Percentiles rank a stretch among this genome's conserved stretches.
These are phyloP conservation scores for Ooceraea biroi DNA, from an alignment of 1,140 invertebrate genomes.

Conservation along the genomic window DNA sequence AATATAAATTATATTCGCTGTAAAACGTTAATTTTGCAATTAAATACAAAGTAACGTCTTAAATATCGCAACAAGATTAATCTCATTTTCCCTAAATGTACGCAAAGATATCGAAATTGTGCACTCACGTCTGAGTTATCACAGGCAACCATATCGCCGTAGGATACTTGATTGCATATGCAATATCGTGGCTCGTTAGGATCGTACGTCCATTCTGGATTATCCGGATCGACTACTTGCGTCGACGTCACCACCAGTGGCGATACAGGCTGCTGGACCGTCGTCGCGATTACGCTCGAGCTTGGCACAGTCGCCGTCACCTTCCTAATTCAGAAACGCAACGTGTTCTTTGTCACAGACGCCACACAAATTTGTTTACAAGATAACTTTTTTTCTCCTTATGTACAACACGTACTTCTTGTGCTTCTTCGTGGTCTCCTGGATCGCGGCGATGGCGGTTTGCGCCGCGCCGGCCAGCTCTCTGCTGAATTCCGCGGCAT, in stretches of 20 bases:
- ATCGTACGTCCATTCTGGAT: constrained; percentile 93
- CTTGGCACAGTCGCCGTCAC: constrained; percentile 82
- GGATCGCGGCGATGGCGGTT: constrained; percentile 91
- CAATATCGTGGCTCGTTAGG: constrained; percentile 98
- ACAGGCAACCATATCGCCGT: constrained; percentile 99
- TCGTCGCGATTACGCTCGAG: constrained; percentile 81
- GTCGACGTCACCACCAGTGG: constrained; percentile 77
- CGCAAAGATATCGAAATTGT: neutral
- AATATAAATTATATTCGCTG: neutral
- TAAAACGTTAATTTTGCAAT: neutral
- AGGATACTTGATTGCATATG: constrained; percentile 98
- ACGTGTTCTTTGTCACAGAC: neutral
- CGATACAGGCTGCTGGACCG: constrained; percentile 80
- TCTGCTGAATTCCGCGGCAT: constrained; percentile 87
- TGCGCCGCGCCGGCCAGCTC: constrained; percentile 92
- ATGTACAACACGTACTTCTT: constrained; percentile 86
- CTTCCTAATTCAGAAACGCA: constrained; percentile 78
- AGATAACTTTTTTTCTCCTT: constrained; percentile 12
- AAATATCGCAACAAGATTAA: neutral
- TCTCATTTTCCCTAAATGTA: no score
- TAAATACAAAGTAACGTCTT: no score
- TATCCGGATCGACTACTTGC: constrained; percentile 85
- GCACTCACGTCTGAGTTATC: constrained; percentile 96
- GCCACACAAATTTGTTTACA: neutral
- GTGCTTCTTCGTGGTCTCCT: constrained; percentile 89